Evolutionary conservation across 2,797 vertebrate genomes (phyloP).

Genomic region (Heliangelus exortis): DNA sequence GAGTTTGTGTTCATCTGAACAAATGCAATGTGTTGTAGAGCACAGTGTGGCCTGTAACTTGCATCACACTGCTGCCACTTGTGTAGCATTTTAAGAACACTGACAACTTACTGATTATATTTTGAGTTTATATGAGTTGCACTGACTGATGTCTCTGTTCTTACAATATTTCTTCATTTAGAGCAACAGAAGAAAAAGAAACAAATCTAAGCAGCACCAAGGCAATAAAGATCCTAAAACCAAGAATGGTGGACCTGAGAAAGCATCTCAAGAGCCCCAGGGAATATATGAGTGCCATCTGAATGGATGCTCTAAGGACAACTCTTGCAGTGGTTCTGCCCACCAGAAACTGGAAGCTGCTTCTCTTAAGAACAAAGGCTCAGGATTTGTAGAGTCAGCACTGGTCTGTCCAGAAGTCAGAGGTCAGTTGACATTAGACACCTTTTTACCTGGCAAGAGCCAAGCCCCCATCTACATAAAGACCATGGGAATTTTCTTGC

Average conservation of each 20-base stretch:
- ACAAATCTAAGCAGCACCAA: conserved; percentile 81
- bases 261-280: conserved; percentile 35
- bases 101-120: not conserved
- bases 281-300: conserved; percentile 28
- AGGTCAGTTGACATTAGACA: conserved; percentile 60
- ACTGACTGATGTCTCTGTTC: not conserved
- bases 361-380: conserved; percentile 62
- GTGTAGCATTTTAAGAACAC: not conserved
- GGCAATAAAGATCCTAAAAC: conserved; percentile 75
- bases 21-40: not conserved
- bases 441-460: not conserved
- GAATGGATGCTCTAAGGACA: conserved; percentile 69
- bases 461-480: not conserved
- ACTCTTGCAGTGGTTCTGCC: conserved; percentile 45
- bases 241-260: conserved; percentile 65
- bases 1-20: not conserved
- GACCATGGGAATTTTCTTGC: not conserved
- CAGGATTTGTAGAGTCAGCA: not conserved
- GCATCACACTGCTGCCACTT: not conserved
- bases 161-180: conserved; percentile 34
- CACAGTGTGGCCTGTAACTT: not conserved
- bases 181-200: conserved; percentile 83
- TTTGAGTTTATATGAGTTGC: not conserved
- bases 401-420: conserved; percentile 33
- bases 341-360: conserved; percentile 50